Evolutionary conservation across 2,888 invertebrate genomes (phyloP).

Genomic region (Zygogramma bicolorata): DNA sequence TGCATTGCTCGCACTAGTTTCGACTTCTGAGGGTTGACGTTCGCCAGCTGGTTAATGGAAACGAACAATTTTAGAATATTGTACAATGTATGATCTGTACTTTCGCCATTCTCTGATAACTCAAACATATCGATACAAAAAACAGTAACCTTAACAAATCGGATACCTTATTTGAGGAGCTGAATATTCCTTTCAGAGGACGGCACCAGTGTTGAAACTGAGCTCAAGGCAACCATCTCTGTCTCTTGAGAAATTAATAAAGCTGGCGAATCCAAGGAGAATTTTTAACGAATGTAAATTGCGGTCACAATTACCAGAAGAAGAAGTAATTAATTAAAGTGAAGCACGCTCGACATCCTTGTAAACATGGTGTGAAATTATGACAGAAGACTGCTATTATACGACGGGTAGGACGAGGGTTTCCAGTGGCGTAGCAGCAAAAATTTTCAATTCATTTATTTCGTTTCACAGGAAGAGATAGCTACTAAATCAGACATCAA

Average conservation of each 20-base stretch:
- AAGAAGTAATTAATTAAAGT: slow-evolving; percentile 64
- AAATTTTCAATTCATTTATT: no score
- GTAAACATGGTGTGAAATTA: slow-evolving; percentile 63
- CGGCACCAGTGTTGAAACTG: slow-evolving; percentile 36
- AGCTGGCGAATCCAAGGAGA: slow-evolving; percentile 51
- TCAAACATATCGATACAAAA: no score
- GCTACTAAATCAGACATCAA: no score
- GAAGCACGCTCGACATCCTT: slow-evolving; percentile 49
- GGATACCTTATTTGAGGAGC: not conserved
- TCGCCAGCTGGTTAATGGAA: no score
- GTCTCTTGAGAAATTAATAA: slow-evolving; percentile 55
- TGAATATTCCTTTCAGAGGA: not conserved
- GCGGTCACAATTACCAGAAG: slow-evolving; percentile 62
- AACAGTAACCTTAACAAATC: not conserved
- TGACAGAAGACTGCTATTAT: slow-evolving; percentile 61
- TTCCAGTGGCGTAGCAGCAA: not conserved
- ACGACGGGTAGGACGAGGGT: not conserved
- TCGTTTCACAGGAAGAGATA: not conserved
- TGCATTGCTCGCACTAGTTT: no score
- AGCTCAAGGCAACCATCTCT: slow-evolving; percentile 37
- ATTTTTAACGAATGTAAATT: slow-evolving; percentile 58
- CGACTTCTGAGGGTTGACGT: no score
- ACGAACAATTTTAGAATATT: no score
- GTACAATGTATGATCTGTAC: no score
- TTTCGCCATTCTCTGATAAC: no score